Conservation (phyloP, 2,797 vertebrate species). For the Acrossocheilus wenchowensis region DNA sequence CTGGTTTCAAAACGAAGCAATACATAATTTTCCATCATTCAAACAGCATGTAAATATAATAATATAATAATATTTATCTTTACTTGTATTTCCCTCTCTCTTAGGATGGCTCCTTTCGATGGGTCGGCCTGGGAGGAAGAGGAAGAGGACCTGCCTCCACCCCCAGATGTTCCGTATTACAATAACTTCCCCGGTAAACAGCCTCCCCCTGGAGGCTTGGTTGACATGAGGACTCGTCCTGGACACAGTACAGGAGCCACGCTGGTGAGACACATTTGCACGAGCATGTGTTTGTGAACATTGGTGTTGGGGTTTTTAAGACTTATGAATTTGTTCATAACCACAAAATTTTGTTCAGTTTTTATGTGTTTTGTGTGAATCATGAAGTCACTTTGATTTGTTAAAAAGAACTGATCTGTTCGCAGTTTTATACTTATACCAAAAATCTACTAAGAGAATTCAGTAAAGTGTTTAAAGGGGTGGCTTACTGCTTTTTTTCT, state of each 20-base stretch:
- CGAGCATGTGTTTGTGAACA: not conserved
- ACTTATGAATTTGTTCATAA: not conserved
- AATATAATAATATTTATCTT: not conserved
- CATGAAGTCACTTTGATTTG: not conserved
- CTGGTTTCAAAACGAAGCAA: not conserved
- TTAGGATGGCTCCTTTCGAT: slow-evolving; percentile 96
- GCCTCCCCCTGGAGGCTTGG: slow-evolving; percentile 91
- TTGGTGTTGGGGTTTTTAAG: not conserved
- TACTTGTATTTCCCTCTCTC: not conserved
- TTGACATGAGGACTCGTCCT: slow-evolving; percentile 89
- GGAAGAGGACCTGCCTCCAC: slow-evolving; percentile 87
- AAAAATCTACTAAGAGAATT: not conserved
- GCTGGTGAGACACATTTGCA: slow-evolving; percentile 79
- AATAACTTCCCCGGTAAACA: slow-evolving; percentile 98
- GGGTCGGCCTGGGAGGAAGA: slow-evolving; percentile 98
- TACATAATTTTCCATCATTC: not conserved
- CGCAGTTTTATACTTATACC: not conserved
- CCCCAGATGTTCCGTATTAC: slow-evolving; percentile 92
- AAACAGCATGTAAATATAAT: slow-evolving; percentile 2
- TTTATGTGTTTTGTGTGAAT: not conserved
- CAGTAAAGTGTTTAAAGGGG: too few relatives aligned
- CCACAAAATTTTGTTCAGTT: not conserved
- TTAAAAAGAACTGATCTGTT: not conserved
- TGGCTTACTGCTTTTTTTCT: too few relatives aligned
- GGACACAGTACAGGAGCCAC: slow-evolving; percentile 84